Conservation (phyloP, 2,797 vertebrate species). For the Setipinna tenuifilis region DNA sequence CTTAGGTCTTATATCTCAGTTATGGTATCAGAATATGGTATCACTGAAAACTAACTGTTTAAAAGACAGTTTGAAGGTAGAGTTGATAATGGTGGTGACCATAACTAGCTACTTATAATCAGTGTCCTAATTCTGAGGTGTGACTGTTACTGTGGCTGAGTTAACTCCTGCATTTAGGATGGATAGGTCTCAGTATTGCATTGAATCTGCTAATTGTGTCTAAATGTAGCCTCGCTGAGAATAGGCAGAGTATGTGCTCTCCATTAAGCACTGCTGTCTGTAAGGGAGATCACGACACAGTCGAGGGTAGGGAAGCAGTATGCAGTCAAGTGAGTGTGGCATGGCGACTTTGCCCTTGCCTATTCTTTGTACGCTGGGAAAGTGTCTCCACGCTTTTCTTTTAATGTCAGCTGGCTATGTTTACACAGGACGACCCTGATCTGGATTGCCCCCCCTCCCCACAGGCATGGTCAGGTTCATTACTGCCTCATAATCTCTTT, state of each 20-base stretch:
- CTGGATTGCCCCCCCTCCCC: background rate
- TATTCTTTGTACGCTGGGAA: background rate
- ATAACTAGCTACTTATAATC: background rate
- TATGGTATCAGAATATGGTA: too few relatives aligned
- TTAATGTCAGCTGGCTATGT: background rate
- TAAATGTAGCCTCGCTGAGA: conserved; percentile 75
- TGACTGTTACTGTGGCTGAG: background rate
- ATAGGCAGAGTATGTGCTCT: conserved; percentile 73
- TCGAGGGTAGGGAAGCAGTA: conserved; percentile 48
- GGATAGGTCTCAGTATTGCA: background rate
- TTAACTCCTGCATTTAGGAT: background rate
- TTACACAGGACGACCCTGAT: background rate
- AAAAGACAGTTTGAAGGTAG: too few relatives aligned
- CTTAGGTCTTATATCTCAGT: too few relatives aligned
- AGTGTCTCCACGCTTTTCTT: background rate
- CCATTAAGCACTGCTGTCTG: conserved; percentile 63
- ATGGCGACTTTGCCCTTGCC: background rate
- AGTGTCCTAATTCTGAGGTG: background rate
- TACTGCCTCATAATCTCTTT: too few relatives aligned
- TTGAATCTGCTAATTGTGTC: conserved; percentile 64
- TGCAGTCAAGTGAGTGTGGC: conserved; percentile 41
- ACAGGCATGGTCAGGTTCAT: too few relatives aligned
- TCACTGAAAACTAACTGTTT: too few relatives aligned
- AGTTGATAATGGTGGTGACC: too few relatives aligned
- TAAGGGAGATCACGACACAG: conserved; percentile 48